phyloP scores from a whole-genome alignment of 1,140 invertebrate species.

The Theocolax elegans region DNA sequence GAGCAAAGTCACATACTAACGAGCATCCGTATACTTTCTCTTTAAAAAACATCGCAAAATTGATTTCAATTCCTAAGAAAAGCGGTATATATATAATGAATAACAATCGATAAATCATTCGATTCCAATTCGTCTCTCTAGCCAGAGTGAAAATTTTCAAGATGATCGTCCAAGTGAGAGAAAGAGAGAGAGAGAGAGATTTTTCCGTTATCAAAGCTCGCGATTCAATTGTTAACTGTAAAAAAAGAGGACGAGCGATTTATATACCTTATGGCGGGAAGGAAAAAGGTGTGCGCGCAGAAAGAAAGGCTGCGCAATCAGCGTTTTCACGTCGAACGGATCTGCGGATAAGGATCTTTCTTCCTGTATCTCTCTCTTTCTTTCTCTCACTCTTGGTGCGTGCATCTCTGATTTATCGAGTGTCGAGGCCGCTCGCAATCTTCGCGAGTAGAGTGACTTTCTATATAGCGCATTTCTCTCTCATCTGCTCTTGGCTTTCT shows the following conservation, averaged over 20 bases:
- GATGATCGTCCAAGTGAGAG: not conserved
- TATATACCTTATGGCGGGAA: not conserved
- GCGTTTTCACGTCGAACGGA: not conserved
- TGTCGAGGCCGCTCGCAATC: not conserved
- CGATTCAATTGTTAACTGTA: not conserved
- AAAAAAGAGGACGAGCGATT: not conserved
- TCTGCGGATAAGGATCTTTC: conserved; percentile 1
- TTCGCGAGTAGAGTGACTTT: conserved; percentile 36
- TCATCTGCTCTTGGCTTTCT: too few species aligned
- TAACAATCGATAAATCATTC: too few species aligned
- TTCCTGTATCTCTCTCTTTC: not conserved
- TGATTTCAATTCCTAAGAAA: too few species aligned
- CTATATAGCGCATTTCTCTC: conserved; percentile 42
- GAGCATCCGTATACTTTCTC: too few species aligned
- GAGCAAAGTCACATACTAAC: too few species aligned
- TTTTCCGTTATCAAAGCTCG: not conserved
- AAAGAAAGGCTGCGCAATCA: not conserved
- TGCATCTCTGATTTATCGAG: conserved; percentile 19
- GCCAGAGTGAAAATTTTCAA: not conserved
- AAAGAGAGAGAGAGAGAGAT: not conserved
- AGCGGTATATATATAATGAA: too few species aligned
- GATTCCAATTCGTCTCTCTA: too few species aligned
- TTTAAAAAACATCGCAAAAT: too few species aligned
- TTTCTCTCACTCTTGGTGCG: not conserved
- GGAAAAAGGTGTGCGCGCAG: not conserved